Evolutionary conservation across 2,113 vertebrate species (phyloP), one percentile per base, ranked within the genome.

Genomic region (Sigmodon hispidus): DNA sequence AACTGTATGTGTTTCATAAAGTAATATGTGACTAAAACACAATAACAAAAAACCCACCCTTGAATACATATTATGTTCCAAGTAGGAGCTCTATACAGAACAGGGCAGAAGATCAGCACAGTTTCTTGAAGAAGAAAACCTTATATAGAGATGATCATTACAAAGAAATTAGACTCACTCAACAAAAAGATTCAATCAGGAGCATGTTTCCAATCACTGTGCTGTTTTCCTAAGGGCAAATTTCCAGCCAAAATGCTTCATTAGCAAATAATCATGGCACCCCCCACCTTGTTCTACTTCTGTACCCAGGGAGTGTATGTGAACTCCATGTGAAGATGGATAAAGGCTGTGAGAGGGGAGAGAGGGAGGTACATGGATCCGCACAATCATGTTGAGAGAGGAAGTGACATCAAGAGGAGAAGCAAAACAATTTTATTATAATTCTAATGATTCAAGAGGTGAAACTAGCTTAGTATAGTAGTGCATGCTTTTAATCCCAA

Each of bases 211-310:
- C 43, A 84, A 94, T 93, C 95, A 87, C 24, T 81, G 19, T 83
- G n/a, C 43, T 92, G 36, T 91, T 96, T 96, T 97, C 93, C 84
- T 87, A 59, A 88, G 65, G 89, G 79, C 83, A 93, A 75, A 92
- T 95, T 95, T 95, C 89, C 84, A 95, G 52, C 45, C 83, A 61
- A 84, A 96, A 89, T 79, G 63, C 45, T 91, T 96, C 87, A 96
- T 81, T 95, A 97, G 76, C 94, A 96, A 97, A 93, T 81, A 91
- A 95, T 90, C 87, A 67, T 55, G 7, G 92, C 13, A 67, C 22
- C 29, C 81, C 59, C 70, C 91, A 13, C 43, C 96, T 83, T 95
- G 89, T 94, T 69, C 50, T 87, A 29, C 63, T 95, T 94, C 83
- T 85, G 50, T 93, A 96, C 57, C 57, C 40, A 59, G 80, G 11